These are phyloP conservation scores for Eutrigla gurnardus DNA, from an alignment of 2,797 vertebrate genomes.

Conservation along the genomic window DNA sequence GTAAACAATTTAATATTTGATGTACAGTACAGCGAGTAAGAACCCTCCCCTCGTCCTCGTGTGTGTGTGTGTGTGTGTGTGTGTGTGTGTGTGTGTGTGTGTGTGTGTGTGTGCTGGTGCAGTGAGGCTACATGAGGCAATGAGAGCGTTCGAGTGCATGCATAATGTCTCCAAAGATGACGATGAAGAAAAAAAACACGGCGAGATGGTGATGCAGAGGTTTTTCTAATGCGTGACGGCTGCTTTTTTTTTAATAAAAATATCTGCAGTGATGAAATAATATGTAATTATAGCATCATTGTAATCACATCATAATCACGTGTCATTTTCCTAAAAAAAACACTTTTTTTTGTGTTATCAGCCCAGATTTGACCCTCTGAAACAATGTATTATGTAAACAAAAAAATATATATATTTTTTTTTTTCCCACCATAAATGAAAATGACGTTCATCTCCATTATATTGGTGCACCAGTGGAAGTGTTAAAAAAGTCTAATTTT, in stretches of 20 bases:
- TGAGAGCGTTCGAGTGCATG: conserved; percentile 64
- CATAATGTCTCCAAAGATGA: conserved; percentile 64
- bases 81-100: conserved; percentile 30
- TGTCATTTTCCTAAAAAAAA: neutral
- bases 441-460: neutral
- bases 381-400: neutral
- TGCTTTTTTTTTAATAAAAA: neutral
- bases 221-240: neutral
- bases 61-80: conserved; percentile 39
- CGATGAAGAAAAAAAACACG: conserved; percentile 57
- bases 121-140: conserved; percentile 64
- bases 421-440: conserved; percentile 2
- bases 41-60: conserved; percentile 45
- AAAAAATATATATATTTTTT: neutral
- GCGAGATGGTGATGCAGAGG: conserved; percentile 5
- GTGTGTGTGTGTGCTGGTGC: conserved; percentile 30
- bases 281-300: neutral
- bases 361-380: neutral
- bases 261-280: neutral
- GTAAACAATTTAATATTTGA: conserved; percentile 84
- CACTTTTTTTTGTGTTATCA: neutral
- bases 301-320: neutral
- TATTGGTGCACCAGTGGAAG: neutral
- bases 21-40: conserved; percentile 70
- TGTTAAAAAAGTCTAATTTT: neutral